A percentile compares a stretch with the other conserved stretches of the same genome.
phyloP scores from a whole-genome alignment of 1,140 invertebrate species.

The Tetramorium alpestre region DNA sequence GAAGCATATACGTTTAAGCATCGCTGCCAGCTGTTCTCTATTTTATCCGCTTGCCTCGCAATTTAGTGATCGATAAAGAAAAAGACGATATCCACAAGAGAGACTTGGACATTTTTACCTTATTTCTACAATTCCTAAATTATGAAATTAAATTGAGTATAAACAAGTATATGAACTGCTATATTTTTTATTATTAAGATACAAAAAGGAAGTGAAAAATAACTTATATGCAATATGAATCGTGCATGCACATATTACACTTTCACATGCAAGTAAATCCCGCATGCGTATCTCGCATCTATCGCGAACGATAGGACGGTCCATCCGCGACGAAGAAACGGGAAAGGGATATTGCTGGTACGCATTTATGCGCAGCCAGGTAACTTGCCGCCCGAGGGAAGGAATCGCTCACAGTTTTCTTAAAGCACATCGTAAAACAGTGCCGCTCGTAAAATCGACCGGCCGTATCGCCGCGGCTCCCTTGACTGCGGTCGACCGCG shows the following conservation, averaged over 20 bases:
- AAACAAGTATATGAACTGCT: not conserved
- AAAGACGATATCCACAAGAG: not conserved
- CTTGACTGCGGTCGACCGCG: not conserved
- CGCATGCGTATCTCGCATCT: not conserved
- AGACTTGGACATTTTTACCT: not conserved
- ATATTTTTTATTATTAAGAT: not conserved
- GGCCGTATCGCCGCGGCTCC: constrained; percentile 24
- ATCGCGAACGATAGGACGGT: not conserved
- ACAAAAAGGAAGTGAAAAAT: not conserved
- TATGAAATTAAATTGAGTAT: not conserved
- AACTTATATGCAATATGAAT: not conserved
- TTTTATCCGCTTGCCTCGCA: constrained; percentile 12
- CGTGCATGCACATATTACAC: not conserved
- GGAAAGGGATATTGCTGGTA: constrained; percentile 34
- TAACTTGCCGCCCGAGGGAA: not conserved
- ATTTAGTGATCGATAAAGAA: constrained; percentile 4
- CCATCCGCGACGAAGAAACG: not conserved
- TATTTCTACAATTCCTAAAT: not conserved
- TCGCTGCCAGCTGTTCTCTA: constrained; percentile 12
- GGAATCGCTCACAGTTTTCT: constrained; percentile 51
- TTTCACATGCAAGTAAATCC: not conserved
- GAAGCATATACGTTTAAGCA: not conserved
- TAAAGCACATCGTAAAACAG: constrained; percentile 68
- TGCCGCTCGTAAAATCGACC: constrained; percentile 70
- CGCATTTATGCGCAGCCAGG: constrained; percentile 54